Evolutionary conservation across 2,113 vertebrate species (phyloP).

Genomic region (Scolopax mira): DNA sequence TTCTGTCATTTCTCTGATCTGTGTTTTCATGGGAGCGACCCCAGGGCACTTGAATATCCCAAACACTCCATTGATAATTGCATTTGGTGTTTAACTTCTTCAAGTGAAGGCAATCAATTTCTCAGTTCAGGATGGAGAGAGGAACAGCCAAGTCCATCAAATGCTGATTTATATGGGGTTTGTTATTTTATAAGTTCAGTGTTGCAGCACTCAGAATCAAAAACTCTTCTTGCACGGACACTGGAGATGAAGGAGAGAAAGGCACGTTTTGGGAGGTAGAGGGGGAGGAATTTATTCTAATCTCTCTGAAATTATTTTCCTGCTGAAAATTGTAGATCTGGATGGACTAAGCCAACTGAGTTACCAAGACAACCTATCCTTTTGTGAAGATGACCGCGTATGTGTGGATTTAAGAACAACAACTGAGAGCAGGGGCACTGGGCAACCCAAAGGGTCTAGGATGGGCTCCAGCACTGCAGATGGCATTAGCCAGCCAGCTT

Average conservation of each 20-base stretch:
- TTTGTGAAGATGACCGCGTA: conserved; percentile 58
- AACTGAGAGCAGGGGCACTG: background rate
- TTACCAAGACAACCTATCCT: conserved; percentile 75
- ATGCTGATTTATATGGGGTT: background rate
- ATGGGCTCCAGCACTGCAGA: background rate
- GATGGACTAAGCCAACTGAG: conserved; percentile 73
- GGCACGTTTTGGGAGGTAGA: background rate
- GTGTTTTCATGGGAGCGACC: background rate
- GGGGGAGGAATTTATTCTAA: background rate
- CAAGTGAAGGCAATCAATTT: background rate
- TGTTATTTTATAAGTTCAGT: background rate
- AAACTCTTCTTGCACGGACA: background rate
- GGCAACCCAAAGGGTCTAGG: conserved; percentile 3
- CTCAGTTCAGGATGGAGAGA: background rate
- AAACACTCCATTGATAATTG: background rate
- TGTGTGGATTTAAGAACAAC: conserved; percentile 58
- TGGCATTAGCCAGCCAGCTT: conserved; percentile 46
- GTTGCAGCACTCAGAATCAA: background rate
- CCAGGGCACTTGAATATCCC: background rate
- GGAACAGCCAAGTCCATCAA: background rate
- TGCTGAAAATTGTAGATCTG: conserved; percentile 75
- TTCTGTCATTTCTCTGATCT: background rate
- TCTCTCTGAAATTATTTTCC: conserved; percentile 53
- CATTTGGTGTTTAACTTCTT: background rate
- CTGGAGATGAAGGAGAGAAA: background rate